phyloP scores from a whole-genome alignment of 2,113 vertebrate genomes.

The Saguinus midas region DNA sequence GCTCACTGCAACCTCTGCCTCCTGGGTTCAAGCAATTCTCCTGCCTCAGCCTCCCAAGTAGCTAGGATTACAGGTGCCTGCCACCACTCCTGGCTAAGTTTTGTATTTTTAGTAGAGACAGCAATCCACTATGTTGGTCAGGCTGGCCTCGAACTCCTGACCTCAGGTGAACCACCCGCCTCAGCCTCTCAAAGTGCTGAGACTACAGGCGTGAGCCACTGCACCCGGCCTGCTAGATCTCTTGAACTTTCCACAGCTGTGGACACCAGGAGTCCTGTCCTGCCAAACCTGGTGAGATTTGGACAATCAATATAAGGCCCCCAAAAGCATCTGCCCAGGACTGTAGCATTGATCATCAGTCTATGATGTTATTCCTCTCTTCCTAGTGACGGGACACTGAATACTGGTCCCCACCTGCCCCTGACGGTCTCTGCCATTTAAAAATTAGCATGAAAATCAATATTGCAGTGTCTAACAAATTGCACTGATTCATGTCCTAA shows the following conservation, averaged over 20 bases:
- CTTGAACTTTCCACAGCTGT: background rate
- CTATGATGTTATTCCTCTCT: background rate
- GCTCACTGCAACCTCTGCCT: too few species aligned
- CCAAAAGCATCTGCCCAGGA: rapidly evolving
- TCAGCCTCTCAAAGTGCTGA: too few species aligned
- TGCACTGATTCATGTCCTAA: background rate
- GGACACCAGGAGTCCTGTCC: too few species aligned
- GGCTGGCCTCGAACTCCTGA: too few species aligned
- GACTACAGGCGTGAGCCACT: too few species aligned
- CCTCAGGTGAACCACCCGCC: too few species aligned
- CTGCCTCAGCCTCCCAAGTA: too few species aligned
- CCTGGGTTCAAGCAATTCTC: too few species aligned
- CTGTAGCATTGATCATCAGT: background rate
- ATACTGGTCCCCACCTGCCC: background rate
- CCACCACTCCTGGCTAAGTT: too few species aligned
- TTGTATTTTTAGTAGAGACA: too few species aligned
- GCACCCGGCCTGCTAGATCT: background rate
- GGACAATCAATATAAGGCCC: rapidly evolving
- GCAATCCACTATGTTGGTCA: too few species aligned
- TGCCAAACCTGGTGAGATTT: background rate
- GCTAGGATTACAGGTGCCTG: too few species aligned
- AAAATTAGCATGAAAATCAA: conserved; percentile 19
- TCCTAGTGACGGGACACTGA: background rate
- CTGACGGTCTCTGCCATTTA: background rate
- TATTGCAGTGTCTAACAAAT: background rate